Evolutionary conservation across 2,797 vertebrate genomes (phyloP), one percentile per base, ranked within the genome.

Genomic region (Cryptoprocta ferox): DNA sequence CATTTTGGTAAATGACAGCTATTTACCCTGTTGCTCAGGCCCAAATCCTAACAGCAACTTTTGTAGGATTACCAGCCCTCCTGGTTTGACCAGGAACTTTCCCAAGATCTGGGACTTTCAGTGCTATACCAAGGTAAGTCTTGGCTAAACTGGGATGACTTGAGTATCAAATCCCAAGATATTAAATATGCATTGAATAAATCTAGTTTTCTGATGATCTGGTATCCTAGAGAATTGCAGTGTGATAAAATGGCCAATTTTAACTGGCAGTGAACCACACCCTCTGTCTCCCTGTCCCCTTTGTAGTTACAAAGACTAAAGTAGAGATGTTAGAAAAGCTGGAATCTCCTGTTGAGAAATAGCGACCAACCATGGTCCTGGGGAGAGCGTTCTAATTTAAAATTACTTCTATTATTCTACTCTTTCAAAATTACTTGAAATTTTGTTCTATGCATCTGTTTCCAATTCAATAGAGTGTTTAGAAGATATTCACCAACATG

Each of bases 181-280:
- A 37, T 78, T 87, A 83, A 71, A 91, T 92, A 30, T 37, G 1
- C 56, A 37, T 89, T 59, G n/a, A 96, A 65, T 79, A 37, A 96
- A 83, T 91, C 21, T 61, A 35, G 14, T 82, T 85, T 65, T 3
- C 30, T 75, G 35, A 35, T 12, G 35, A 75, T 59, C 45, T 15
- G 1, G 3, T 48, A 61, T 48, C 19, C 19, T 61, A 61, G 56
- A 82, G 59, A 84, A 84, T 63, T n/a, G n/a, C 16, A 59, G n/a
- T 32, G 28, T 68, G 70, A 81, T 59, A 59, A 92, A 79, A 9
- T 66, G 80, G 39, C 26, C 70, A 68, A 39, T n/a, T 68, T 61
- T 71, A 28, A 79, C 71, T 37, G 32, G 39, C 68, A 53, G 18
- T 78, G 61, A 59, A 73, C 30, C 0, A 56, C 13, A 5, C 30